Evolutionary conservation across 2,113 vertebrate genomes (phyloP).

Genomic region (Xiphorhynchus elegans): DNA sequence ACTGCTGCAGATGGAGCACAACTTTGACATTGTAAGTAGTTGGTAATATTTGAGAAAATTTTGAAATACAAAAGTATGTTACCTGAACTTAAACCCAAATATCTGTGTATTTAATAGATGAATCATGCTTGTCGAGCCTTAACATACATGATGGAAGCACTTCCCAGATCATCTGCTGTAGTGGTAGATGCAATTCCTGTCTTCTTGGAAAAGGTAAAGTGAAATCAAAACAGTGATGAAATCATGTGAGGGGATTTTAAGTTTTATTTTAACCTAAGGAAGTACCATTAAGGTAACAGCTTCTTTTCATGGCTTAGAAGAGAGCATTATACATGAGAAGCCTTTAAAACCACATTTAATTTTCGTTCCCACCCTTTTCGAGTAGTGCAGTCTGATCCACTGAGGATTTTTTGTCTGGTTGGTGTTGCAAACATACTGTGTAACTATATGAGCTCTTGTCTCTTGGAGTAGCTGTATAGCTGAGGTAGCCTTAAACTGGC

Average conservation of each 20-base stretch:
- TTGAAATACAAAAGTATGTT: not conserved
- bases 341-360: not conserved
- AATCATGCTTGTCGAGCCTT: slow-evolving; percentile 98
- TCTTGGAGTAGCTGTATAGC: not conserved
- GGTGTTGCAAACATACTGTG: not conserved
- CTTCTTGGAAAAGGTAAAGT: slow-evolving; percentile 95
- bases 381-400: not conserved
- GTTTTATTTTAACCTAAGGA: not conserved
- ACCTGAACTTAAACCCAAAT: not conserved
- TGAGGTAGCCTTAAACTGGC: not conserved
- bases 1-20: slow-evolving; percentile 98
- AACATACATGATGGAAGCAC: slow-evolving; percentile 99
- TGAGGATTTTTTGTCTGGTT: not conserved
- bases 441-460: not conserved
- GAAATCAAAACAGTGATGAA: not conserved
- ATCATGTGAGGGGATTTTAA: not conserved
- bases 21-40: slow-evolving; percentile 98
- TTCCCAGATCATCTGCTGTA: slow-evolving; percentile 96
- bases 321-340: not conserved
- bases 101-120: slow-evolving; percentile 80
- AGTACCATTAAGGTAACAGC: not conserved
- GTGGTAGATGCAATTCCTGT: slow-evolving; percentile 99
- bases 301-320: not conserved
- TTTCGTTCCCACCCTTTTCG: not conserved
- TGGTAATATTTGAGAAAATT: not conserved